A percentile compares a stretch with the other conserved stretches of the same genome.
Conservation (phyloP, 2,888 invertebrate genomes). For the Eupeodes latifasciatus region DNA sequence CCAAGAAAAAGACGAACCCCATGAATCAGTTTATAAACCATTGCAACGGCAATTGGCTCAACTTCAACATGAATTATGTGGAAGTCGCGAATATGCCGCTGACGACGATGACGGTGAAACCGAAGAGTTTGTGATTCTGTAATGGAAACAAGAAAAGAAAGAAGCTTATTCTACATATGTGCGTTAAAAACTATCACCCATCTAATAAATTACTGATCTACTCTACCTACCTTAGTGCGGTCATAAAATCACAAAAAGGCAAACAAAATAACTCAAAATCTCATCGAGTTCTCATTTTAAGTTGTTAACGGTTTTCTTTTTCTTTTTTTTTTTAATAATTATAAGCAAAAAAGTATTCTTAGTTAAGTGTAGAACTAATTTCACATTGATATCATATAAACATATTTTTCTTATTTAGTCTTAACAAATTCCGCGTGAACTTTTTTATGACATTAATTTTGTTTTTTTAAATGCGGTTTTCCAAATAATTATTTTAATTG, state of each 20-base stretch:
- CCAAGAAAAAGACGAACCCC: constrained; percentile 80
- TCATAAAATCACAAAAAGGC: not conserved
- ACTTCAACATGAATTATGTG: constrained; percentile 86
- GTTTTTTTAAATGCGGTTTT: constrained; percentile 65
- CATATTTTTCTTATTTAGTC: constrained; percentile 31
- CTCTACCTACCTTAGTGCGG: constrained; percentile 64
- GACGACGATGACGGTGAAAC: constrained; percentile 89
- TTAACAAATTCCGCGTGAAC: constrained; percentile 24
- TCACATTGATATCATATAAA: constrained; percentile 53
- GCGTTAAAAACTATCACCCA: constrained; percentile 42
- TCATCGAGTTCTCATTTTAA: constrained; percentile 37
- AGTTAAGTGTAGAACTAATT: constrained; percentile 60
- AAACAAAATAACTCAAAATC: constrained; percentile 35
- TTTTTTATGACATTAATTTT: constrained; percentile 49
- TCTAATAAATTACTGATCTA: constrained; percentile 45
- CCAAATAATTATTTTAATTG: constrained; percentile 47
- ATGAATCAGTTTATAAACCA: constrained; percentile 85
- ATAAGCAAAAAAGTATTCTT: constrained; percentile 64
- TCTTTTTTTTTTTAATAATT: not conserved
- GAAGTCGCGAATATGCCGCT: constrained; percentile 84
- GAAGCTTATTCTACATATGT: not conserved
- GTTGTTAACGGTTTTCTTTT: constrained; percentile 41
- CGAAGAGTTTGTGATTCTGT: constrained; percentile 90
- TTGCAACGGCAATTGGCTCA: constrained; percentile 86
- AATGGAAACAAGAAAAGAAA: constrained; percentile 73